Evolutionary conservation across 2,888 invertebrate species (phyloP), one percentile per base, ranked within the genome.

Genomic region (Acronicta psi): DNA sequence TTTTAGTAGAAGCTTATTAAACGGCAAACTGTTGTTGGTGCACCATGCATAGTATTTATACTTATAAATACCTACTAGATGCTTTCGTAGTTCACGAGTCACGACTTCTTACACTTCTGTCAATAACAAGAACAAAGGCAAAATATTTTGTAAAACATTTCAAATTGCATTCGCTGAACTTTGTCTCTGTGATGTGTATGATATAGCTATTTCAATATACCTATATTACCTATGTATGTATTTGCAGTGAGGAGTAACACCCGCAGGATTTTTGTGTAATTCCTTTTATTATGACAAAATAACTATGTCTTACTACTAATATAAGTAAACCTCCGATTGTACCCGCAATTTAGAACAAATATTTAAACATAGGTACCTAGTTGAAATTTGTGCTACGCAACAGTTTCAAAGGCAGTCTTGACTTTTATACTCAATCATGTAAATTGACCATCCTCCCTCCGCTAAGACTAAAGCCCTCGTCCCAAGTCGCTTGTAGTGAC

Each of bases 401-500:
- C 58, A 41, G 59, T 69, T 65, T 63, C 23, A 37, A 50, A 62
- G 53, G 43, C 52, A 67, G 58, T 75, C 76, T 78, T 80, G 80
- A 77, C 74, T 80, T 81, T 82, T 80, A 77, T 78, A 77, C 80
- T 81, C 81, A 77, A 86, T 86, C 81, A 82, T 66, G 75, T 74
- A 70, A 80, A 83, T 83, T 80, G 79, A 79, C 81, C 75, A 70
- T 79, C 79, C 76, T 77, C 80, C 75, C 70, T 79, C 79, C 76
- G 77, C 80, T 75, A 81, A 74, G 69, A 79, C 76, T 73, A 74
- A 80, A 81, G 77, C 80, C 77, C 80, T 80, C 72, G 75, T 81
- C 84, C 82, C 81, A 77, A 83, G 84, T 82, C 82, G 77, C 82
- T 85, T 87, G 84, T 87, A 88, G 86, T 87, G 87, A 89, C 87